Evolutionary conservation across 2,797 vertebrate species (phyloP).

Genomic region (Buceros bicornis): DNA sequence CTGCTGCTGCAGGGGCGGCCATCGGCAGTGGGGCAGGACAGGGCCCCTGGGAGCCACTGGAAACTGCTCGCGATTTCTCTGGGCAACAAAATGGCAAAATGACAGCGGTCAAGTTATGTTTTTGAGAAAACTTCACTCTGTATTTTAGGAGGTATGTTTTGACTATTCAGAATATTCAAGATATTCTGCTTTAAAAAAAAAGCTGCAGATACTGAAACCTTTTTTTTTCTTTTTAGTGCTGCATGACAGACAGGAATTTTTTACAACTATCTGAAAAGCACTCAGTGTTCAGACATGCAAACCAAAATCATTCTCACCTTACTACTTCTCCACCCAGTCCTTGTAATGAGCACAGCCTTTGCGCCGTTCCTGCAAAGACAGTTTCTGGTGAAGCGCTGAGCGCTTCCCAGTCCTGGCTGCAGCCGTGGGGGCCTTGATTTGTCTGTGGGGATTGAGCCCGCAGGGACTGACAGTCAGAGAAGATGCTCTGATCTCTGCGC

Average conservation of each 20-base stretch:
- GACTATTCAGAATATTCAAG: neutral
- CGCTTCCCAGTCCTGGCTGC: neutral
- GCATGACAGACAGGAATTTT: neutral
- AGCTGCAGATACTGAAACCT: neutral
- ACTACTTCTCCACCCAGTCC: neutral
- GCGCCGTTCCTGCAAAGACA: neutral
- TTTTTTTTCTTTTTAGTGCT: neutral
- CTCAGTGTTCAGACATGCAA: neutral
- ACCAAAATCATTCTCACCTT: neutral
- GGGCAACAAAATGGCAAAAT: neutral
- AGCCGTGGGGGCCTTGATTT: fast-evolving
- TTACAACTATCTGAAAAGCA: neutral
- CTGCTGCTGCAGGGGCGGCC: fast-evolving
- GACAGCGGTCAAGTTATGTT: neutral
- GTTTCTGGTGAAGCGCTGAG: fast-evolving
- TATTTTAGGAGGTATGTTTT: neutral
- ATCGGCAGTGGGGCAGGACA: fast-evolving
- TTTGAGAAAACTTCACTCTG: neutral
- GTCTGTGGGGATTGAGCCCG: fast-evolving
- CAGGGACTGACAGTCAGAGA: neutral
- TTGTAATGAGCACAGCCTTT: fast-evolving
- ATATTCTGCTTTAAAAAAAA: neutral
- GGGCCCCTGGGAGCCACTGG: neutral
- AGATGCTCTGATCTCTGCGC: neutral
- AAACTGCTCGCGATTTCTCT: fast-evolving